Percentiles rank a stretch among this genome's conserved stretches.
Evolutionary conservation across 2,797 vertebrate species (phyloP).

Genomic region (Lophotriccus pileatus): DNA sequence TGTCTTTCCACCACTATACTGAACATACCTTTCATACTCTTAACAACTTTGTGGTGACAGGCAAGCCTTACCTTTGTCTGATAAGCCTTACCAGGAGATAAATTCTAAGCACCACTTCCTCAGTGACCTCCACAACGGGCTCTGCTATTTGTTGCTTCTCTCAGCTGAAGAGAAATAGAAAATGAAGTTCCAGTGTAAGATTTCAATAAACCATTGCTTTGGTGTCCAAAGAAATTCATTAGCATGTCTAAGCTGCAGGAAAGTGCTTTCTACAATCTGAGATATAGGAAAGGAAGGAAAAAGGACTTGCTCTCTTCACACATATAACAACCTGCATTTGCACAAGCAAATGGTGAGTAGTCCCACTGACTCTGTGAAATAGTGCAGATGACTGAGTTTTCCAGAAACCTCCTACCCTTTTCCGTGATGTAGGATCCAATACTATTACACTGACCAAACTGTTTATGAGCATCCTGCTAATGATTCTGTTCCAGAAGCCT

Average conservation of each 20-base stretch:
- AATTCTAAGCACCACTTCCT: neutral
- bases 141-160: neutral
- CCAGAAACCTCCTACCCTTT: neutral
- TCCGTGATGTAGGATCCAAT: neutral
- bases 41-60: neutral
- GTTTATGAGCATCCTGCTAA: neutral
- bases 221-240: neutral
- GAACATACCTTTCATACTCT: neutral
- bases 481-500: neutral
- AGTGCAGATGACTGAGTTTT: neutral
- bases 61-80: neutral
- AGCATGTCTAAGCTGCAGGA: neutral
- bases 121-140: neutral
- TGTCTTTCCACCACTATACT: neutral
- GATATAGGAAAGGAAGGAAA: neutral
- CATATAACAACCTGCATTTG: neutral
- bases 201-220: neutral
- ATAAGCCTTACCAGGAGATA: neutral
- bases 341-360: neutral
- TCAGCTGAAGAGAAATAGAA: neutral
- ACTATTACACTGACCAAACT: neutral
- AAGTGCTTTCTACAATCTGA: neutral
- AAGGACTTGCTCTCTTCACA: neutral
- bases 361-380: neutral
- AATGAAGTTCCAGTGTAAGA: neutral